phyloP scores from a whole-genome alignment of 2,113 vertebrate genomes.

The Poeciliopsis occidentalis region DNA sequence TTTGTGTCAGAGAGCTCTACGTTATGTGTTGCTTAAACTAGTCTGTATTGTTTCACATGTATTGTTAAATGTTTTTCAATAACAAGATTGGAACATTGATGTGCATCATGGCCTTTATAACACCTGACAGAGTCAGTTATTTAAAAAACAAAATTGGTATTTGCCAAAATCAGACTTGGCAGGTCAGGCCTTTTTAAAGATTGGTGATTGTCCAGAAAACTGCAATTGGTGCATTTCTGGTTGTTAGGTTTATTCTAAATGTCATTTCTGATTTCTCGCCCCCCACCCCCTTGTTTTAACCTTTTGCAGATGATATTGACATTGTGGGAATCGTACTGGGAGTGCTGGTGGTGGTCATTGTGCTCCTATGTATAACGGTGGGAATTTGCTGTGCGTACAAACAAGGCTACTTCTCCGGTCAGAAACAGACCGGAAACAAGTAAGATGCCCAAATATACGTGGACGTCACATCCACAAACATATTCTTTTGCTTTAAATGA shows the following conservation, averaged over 20 bases:
- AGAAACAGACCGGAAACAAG: slow-evolving; percentile 88
- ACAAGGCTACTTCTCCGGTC: slow-evolving; percentile 89
- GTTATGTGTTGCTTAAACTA: not conserved
- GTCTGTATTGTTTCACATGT: too few relatives aligned
- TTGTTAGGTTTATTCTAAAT: not conserved
- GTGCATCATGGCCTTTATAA: too few relatives aligned
- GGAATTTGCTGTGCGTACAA: slow-evolving; percentile 96
- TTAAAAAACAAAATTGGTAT: too few relatives aligned
- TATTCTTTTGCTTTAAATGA: not conserved
- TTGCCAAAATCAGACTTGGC: too few relatives aligned
- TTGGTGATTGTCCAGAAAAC: too few relatives aligned
- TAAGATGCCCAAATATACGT: slow-evolving; percentile 59
- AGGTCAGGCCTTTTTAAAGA: too few relatives aligned
- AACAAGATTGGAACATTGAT: too few relatives aligned
- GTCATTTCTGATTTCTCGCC: not conserved
- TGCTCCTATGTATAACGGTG: slow-evolving; percentile 87
- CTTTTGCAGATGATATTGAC: slow-evolving; percentile 88
- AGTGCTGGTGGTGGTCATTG: slow-evolving; percentile 88
- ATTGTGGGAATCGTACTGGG: slow-evolving; percentile 88
- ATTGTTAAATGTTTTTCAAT: too few relatives aligned
- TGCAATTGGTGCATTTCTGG: too few relatives aligned
- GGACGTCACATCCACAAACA: not conserved
- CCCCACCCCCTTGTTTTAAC: too few relatives aligned
- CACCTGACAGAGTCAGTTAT: too few relatives aligned
- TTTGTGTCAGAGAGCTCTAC: too few relatives aligned